Evolutionary conservation across 2,797 vertebrate species (phyloP), one percentile per base, ranked within the genome.

Genomic region (Emys orbicularis): DNA sequence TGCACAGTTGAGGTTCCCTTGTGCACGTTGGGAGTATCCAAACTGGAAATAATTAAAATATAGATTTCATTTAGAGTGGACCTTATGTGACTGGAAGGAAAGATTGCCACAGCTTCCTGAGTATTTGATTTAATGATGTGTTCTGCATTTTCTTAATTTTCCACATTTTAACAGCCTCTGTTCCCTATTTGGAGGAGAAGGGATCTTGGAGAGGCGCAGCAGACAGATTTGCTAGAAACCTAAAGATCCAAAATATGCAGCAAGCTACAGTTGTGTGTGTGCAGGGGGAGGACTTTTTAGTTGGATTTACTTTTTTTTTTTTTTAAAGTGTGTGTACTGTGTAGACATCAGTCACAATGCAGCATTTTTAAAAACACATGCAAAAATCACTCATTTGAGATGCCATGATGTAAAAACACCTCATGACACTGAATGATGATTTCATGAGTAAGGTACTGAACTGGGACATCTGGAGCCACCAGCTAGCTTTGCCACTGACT

Each of bases 91-190:
- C 93, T 93, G 97, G 96, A 98, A 98, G 97, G 95, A 97, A 97
- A 97, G 96, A 95, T 92, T 98, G 96, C 97, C 97, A 97, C 95
- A 92, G 96, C 94, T 98, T 98, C 97, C 98, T 97, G 95, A 96
- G 96, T 92, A 1, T 49, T 96, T 97, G 96, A 96, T 97, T 98
- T 98, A 96, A 97, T 96, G 98, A 97, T 97, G 97, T 96, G 97
- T 97, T 98, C 97, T 97, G 97, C 97, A 98, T 98, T 98, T 98
- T 98, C 97, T 98, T 94, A 82, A 97, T 98, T 98, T 98, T 98
- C 98, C 98, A 98, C 97, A 72, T 98, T 98, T 98, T 97, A 97
- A 97, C 92, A 81, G 95, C 95, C 95, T 97, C 97, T 98, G 97
- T 97, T 97, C 95, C 90, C 96, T 61, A 93, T 98, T 97, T 97